Base-by-base conservation (phyloP, 35 echinoderm and acorn worm species). In the Lytechinus variegatus region DNA sequence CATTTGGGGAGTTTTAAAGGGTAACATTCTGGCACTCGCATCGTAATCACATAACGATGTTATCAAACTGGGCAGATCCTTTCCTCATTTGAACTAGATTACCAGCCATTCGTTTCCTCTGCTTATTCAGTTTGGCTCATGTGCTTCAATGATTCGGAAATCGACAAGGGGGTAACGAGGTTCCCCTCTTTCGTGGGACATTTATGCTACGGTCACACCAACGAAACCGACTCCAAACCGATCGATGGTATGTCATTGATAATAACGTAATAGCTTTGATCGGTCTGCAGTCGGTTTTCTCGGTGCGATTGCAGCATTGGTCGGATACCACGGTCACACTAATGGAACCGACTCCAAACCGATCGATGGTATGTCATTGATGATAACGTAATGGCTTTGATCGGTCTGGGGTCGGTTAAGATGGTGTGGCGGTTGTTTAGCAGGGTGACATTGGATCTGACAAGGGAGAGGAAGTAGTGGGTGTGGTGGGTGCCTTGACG, bases 1-100 rank as follows among this genome's bases (percentile, higher is more conserved):
- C 66, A 79, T 79, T 79, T 24, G n/a, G 21, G 12, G 66, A 79
- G 6, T 79, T 44, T 79, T 79, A 79, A 79, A 79, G 19, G 66
- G 66, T 79, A 79, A 79, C 66, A n/a, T 79, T 79, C 66, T 79
- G 66, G 66, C 66, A 79, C 21, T 1, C 66, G 8, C 66, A 44
- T 44, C 66, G 19, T 79, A 79, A 79, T 79, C 66, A 24, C 66
- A 79, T 79, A 79, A 79, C 21, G 66, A 79, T 79, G 12, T 79
- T 24, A 79, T 79, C 19, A 79, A 79, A 79, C 66, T 79, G 66
- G 66, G 66, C 66, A 79, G 66, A 79, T 79, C 66, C 66, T 79
- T 79, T 79, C 66, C 19, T 79, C 66, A 24, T 79, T 7, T 79
- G 66, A 79, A 79, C 66, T 79, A 79, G 66, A 79, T 79, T 79